Conservation (phyloP, 2,888 invertebrate genomes). For the Melinaea menophilus region DNA sequence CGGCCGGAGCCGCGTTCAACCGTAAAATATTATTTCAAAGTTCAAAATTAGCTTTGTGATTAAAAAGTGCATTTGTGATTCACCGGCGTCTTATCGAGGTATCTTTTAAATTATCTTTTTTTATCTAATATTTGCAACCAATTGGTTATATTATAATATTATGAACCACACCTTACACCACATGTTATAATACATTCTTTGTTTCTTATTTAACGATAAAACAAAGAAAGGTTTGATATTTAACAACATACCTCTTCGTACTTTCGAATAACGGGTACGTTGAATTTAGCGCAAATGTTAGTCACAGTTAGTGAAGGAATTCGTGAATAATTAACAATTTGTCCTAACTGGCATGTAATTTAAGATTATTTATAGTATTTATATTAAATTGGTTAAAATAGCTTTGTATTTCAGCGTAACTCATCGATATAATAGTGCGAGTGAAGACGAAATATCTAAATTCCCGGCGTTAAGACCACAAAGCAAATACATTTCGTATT, state of each 20-base stretch:
- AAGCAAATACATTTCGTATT: too few species aligned
- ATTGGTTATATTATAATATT: slow-evolving; percentile 2
- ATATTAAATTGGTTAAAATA: slow-evolving; percentile 3
- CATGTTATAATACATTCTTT: slow-evolving; percentile 6
- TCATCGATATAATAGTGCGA: not conserved
- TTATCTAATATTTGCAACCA: slow-evolving; percentile 18
- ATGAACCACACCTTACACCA: too few species aligned
- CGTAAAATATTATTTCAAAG: slow-evolving; percentile 53
- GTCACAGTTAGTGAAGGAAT: not conserved
- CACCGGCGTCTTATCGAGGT: slow-evolving; percentile 30
- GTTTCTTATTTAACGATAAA: slow-evolving; percentile 4
- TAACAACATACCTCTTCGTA: slow-evolving; percentile 5
- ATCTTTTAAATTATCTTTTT: slow-evolving; percentile 27
- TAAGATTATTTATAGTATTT: slow-evolving; percentile 2
- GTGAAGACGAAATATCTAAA: too few species aligned
- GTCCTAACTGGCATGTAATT: not conserved
- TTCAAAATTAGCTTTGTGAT: slow-evolving; percentile 41
- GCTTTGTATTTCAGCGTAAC: not conserved
- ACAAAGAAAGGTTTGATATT: slow-evolving; percentile 3
- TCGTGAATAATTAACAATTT: slow-evolving; percentile 5
- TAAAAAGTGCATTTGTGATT: slow-evolving; percentile 32
- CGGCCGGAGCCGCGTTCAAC: slow-evolving; percentile 61
- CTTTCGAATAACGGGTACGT: not conserved
- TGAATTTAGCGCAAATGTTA: not conserved
- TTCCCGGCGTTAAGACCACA: too few species aligned